Evolutionary conservation across 2,113 vertebrate genomes (phyloP).

Genomic region (Lampris megalopsis): DNA sequence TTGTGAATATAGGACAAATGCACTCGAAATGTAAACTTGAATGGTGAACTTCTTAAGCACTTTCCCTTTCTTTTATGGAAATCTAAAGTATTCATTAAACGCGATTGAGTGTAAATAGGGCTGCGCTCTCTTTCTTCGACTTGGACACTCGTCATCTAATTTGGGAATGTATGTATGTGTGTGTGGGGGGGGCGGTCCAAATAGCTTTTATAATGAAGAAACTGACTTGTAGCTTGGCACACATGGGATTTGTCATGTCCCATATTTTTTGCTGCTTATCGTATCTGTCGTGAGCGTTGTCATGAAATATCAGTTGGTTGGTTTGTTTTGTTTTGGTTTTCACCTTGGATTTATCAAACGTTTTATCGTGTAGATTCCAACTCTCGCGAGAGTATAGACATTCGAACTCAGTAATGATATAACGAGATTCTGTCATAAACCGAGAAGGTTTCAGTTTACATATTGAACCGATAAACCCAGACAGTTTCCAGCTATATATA

Average conservation of each 20-base stretch:
- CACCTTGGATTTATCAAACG: too few species aligned
- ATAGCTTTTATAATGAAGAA: not conserved
- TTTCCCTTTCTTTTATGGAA: slow-evolving; percentile 80
- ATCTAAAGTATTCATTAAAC: slow-evolving; percentile 83
- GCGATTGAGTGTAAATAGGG: slow-evolving; percentile 76
- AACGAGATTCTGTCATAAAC: slow-evolving; percentile 23
- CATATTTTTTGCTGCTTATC: too few species aligned
- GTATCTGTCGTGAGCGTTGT: too few species aligned
- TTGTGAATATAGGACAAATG: slow-evolving; percentile 80
- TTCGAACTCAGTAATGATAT: slow-evolving; percentile 14
- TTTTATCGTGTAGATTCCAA: too few species aligned
- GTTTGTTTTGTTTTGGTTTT: too few species aligned
- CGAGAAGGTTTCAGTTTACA: slow-evolving; percentile 2
- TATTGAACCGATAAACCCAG: slow-evolving; percentile 3
- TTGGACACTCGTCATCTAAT: slow-evolving; percentile 3
- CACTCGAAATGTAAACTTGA: slow-evolving; percentile 87
- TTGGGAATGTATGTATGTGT: not conserved
- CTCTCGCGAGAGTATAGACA: not conserved
- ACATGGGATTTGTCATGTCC: not conserved
- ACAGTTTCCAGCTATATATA: slow-evolving; percentile 15
- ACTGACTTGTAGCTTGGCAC: not conserved
- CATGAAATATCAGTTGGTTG: too few species aligned
- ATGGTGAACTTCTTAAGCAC: slow-evolving; percentile 85
- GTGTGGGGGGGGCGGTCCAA: not conserved
- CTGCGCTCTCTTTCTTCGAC: slow-evolving; percentile 52